Evolutionary conservation across 2,888 invertebrate genomes (phyloP).

Genomic region (Dicyrtomina minuta): DNA sequence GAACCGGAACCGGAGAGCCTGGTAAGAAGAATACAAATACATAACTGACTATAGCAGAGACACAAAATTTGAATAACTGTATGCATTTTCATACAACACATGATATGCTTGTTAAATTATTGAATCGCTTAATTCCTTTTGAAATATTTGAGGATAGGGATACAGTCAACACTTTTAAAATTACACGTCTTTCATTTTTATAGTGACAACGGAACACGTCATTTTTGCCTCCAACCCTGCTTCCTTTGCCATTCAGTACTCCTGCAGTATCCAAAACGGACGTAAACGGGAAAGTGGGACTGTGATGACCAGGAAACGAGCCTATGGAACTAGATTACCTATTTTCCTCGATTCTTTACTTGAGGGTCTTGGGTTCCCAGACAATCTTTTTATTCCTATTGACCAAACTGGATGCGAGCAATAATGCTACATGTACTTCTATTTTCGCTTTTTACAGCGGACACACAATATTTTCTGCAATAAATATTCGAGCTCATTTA

Average conservation of each 20-base stretch:
- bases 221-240: conserved; percentile 1
- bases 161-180: too few relatives aligned
- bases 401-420: neutral
- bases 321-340: neutral
- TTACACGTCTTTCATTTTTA: neutral
- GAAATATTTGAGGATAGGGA: too few relatives aligned
- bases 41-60: too few relatives aligned
- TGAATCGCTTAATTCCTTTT: neutral
- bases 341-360: neutral
- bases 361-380: neutral
- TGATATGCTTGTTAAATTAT: neutral
- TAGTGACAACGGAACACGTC: neutral
- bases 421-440: too few relatives aligned
- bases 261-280: neutral
- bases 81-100: neutral
- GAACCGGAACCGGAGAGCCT: neutral
- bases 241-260: conserved; percentile 8
- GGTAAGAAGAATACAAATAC: too few relatives aligned
- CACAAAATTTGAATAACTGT: neutral
- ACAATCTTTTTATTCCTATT: neutral
- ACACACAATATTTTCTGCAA: too few relatives aligned
- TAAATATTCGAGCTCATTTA: too few relatives aligned
- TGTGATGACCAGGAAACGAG: neutral
- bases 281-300: neutral
- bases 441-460: too few relatives aligned